A percentile compares a stretch with the other conserved stretches of the same genome.
phyloP scores from a whole-genome alignment of 2,113 vertebrate genomes.

The Tragelaphus scriptus region DNA sequence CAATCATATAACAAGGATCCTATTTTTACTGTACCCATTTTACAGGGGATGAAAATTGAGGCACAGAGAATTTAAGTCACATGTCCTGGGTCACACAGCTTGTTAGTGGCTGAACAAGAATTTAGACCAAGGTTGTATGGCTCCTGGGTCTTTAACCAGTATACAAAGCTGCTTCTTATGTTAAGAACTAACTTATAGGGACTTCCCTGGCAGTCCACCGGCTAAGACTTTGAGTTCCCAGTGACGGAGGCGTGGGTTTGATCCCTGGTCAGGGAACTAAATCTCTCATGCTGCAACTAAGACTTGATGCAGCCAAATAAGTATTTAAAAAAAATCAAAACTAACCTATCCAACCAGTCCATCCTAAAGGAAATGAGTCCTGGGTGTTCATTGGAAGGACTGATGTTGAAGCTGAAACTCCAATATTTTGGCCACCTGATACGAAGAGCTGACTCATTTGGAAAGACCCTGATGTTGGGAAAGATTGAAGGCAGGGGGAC shows the following conservation, averaged over 20 bases:
- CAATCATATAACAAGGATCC: not conserved
- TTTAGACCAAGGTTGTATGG: not conserved
- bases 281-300: not conserved
- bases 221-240: not conserved
- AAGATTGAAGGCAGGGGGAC: too few relatives aligned
- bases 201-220: not conserved
- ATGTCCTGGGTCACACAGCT: not conserved
- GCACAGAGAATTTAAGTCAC: not conserved
- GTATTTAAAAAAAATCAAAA: not conserved
- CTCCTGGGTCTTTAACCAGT: not conserved
- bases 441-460: too few relatives aligned
- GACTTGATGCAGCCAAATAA: not conserved
- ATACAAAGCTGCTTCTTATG: not conserved
- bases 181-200: not conserved
- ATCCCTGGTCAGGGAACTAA: not conserved
- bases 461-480: too few relatives aligned
- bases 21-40: slow-evolving; percentile 8
- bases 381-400: not conserved
- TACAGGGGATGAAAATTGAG: not conserved
- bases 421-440: not conserved
- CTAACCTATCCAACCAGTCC: not conserved
- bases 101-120: not conserved
- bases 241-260: not conserved
- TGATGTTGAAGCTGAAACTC: not conserved
- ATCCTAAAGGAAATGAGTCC: not conserved